Evolutionary conservation across 1,140 invertebrate genomes (phyloP).

Genomic region (Sinella curviseta): DNA sequence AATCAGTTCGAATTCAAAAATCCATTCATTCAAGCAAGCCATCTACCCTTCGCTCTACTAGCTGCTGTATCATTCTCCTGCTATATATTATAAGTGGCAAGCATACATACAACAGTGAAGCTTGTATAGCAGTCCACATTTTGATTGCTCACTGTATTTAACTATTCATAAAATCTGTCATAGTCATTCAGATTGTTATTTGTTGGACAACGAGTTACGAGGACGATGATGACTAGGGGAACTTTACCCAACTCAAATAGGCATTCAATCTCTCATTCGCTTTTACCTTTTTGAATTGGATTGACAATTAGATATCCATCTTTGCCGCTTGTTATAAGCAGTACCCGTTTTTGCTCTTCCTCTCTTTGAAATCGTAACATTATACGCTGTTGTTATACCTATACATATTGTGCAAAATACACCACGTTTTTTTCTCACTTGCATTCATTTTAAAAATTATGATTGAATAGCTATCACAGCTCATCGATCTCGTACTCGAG

Average conservation of each 20-base stretch:
- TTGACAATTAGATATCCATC: not conserved
- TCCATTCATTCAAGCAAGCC: not conserved
- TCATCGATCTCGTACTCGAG: too few relatives aligned
- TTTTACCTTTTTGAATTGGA: not conserved
- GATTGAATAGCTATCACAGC: not conserved
- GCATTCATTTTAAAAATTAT: too few relatives aligned
- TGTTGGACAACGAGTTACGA: not conserved
- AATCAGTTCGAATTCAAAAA: slow-evolving; percentile 5
- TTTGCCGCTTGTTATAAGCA: too few relatives aligned
- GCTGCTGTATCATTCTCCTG: not conserved
- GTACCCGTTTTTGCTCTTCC: too few relatives aligned
- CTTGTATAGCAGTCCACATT: too few relatives aligned
- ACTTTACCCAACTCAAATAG: too few relatives aligned
- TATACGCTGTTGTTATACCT: not conserved
- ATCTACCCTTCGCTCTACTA: not conserved
- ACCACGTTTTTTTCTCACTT: too few relatives aligned
- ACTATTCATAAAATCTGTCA: not conserved
- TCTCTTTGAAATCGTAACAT: too few relatives aligned
- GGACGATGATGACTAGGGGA: not conserved
- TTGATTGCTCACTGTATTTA: not conserved
- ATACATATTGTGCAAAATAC: too few relatives aligned
- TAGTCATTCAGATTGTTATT: not conserved
- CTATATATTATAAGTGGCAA: not conserved
- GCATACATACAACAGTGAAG: too few relatives aligned
- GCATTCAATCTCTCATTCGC: not conserved